phyloP scores from a whole-genome alignment of 92 coral and sea anemone genomes.

The Scolanthus callimorphus region DNA sequence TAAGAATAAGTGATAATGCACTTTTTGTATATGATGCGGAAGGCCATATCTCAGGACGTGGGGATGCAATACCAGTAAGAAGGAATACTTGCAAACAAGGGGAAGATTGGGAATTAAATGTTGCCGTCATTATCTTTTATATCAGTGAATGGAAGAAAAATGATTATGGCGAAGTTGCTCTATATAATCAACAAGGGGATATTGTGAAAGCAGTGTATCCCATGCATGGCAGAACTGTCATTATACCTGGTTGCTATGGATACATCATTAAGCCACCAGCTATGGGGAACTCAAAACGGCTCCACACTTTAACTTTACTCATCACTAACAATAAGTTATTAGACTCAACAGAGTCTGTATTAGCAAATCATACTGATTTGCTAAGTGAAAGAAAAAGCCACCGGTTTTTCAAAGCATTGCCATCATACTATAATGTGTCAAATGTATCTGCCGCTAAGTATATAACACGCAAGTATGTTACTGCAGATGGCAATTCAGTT shows the following conservation, averaged over 20 bases:
- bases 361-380: too few relatives aligned
- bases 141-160: constrained; percentile 59
- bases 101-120: not conserved
- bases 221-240: constrained; percentile 48
- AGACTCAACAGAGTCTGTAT: too few relatives aligned
- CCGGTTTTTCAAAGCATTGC: not conserved
- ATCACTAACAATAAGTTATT: constrained; percentile 16
- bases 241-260: constrained; percentile 42
- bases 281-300: constrained; percentile 26
- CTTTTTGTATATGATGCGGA: constrained; percentile 5
- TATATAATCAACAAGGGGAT: constrained; percentile 59
- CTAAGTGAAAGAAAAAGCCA: not conserved
- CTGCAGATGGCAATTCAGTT: constrained; percentile 43
- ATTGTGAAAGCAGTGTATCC: constrained; percentile 60
- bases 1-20: constrained; percentile 1
- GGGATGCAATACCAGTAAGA: constrained; percentile 16
- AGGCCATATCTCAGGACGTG: constrained; percentile 47
- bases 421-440: not conserved
- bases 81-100: not conserved
- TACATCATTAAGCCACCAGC: constrained; percentile 70
- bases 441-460: constrained; percentile 29
- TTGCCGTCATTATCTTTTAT: constrained; percentile 12
- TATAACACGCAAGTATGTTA: constrained; percentile 52
- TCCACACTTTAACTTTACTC: constrained; percentile 37
- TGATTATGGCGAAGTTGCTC: constrained; percentile 60